Evolutionary conservation across 2,797 vertebrate genomes (phyloP), one percentile per base, ranked within the genome.

Genomic region (Spinus pinus): DNA sequence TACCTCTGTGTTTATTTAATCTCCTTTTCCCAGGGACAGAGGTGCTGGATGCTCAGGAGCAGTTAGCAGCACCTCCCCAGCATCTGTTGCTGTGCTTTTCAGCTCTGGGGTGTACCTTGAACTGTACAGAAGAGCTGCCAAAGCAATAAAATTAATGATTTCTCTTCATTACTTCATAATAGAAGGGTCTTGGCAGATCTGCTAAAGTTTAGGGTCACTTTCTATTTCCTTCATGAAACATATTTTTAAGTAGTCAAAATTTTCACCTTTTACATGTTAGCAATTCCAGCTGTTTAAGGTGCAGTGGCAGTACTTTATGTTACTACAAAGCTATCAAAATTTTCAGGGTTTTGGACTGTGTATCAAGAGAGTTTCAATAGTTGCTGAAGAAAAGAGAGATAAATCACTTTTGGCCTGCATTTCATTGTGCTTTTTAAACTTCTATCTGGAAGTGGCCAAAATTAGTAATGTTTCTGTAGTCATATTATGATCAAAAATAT

Each of bases 341-440:
- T 14, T 17, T 18, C 12, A 31, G 13, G 33, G 16, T 65, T 92
- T 90, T 65, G 56, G 28, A 9, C 24, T 23, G 57, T 46, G 54
- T 42, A 31, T 83, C 8, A 14, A 51, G 69, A 46, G 9, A 7
- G 54, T 58, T 92, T 12, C 65, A 90, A 46, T 7, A 53, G 41
- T 44, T 75, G 21, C 70, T 79, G 56, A 24, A 86, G 65, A 39
- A 57, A 46, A 79, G 39, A 31, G 31, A 73, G 23, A 8, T 60
- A 93, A 77, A 71, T 64, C 22, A 14, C 22, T 61, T 79, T 65
- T 64, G 16, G 30, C 57, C 31, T 67, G 50, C 19, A 16, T 78
- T 89, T 83, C 50, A 31, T 19, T 72, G 65, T 60, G 74, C 47
- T 70, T 62, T 70, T 91, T 79, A 80, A 85, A 92, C 15, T 65